Base-by-base conservation (phyloP, 2,113 vertebrate species). In the Apeltes quadracus region DNA sequence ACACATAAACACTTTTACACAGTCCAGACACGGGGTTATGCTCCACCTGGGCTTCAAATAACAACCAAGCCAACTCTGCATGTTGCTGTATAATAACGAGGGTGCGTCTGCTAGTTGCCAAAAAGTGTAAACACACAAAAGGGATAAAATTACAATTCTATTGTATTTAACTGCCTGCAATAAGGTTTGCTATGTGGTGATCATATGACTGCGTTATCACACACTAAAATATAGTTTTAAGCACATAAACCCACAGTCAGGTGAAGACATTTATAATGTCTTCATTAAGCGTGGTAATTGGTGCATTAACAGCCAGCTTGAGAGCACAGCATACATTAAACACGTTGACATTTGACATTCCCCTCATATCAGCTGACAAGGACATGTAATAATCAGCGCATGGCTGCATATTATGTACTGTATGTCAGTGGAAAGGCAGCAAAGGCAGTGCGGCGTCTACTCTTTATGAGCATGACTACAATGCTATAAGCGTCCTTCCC, bases 401-500 rank as follows among this genome's bases (percentile, higher is more conserved):
- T 16, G 50, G 25, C 61, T 41, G 34, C 4, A 20, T 34, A 9
- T 61, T 27, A 7, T 61, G 32, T 3, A 8, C 10, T 25, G 7
- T 38, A 11, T 58, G 32, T 62, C 65, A 5, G 25, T 41, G 34
- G 18, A 20, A 27, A 13, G 20, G 41, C n/a, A 71, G 71, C 53
- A 73, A 57, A 54, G 46, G 22, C 18, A 22, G 34, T 27, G 14
- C 63, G 58, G 61, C 8, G 34, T 38, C 77, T 84, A 64, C 65
- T 84, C 29, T 82, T 79, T 68, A 72, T 67, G 64, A 76, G 72
- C 12, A 0, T 20, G 56, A 81, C 72, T 65, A 91, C 78, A 88
- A 82, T 74, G 56, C 82, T 83, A 81, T 78, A 85, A 69, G 75
- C 76, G 69, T 72, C 78, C 80, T 78, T 84, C 81, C 76, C 51